Conservation (phyloP, 2,888 invertebrate genomes). For the Acronicta alni region DNA sequence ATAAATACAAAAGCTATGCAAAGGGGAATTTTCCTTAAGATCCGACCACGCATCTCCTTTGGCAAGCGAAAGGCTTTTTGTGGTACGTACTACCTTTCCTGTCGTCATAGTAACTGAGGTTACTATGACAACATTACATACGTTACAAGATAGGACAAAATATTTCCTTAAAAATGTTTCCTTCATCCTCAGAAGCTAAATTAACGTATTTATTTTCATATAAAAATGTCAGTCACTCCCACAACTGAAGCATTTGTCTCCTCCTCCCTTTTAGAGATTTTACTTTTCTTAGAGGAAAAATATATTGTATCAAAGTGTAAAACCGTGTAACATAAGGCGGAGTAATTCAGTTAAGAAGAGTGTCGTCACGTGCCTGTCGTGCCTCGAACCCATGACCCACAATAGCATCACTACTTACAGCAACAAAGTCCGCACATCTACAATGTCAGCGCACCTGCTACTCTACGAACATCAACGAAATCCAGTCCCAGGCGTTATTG, state of each 20-base stretch:
- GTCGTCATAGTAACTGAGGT: too few species aligned
- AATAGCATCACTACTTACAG: slow-evolving; percentile 6
- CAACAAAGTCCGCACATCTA: slow-evolving; percentile 31
- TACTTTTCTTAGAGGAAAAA: slow-evolving; percentile 16
- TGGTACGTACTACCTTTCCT: slow-evolving; percentile 11
- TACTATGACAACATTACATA: slow-evolving; percentile 33
- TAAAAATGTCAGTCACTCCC: background rate
- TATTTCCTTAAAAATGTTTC: background rate
- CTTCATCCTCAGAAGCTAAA: slow-evolving; percentile 1
- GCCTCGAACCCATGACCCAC: slow-evolving; percentile 7
- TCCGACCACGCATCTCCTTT: slow-evolving; percentile 34
- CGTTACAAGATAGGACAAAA: slow-evolving; percentile 5
- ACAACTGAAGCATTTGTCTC: background rate
- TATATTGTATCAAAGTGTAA: slow-evolving; percentile 36
- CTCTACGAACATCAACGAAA: slow-evolving; percentile 7
- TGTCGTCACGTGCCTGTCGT: slow-evolving; percentile 15
- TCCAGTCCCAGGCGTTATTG: too few species aligned
- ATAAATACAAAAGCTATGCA: slow-evolving; percentile 40
- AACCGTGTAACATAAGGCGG: slow-evolving; percentile 25
- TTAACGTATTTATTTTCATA: background rate
- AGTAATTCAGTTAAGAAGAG: slow-evolving; percentile 32
- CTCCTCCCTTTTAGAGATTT: slow-evolving; percentile 8
- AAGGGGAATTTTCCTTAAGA: slow-evolving; percentile 34
- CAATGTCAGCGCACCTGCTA: slow-evolving; percentile 37
- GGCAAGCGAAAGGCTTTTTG: slow-evolving; percentile 37